Base-by-base conservation (phyloP, 2,113 vertebrate genomes). In the Nothocercus julius region DNA sequence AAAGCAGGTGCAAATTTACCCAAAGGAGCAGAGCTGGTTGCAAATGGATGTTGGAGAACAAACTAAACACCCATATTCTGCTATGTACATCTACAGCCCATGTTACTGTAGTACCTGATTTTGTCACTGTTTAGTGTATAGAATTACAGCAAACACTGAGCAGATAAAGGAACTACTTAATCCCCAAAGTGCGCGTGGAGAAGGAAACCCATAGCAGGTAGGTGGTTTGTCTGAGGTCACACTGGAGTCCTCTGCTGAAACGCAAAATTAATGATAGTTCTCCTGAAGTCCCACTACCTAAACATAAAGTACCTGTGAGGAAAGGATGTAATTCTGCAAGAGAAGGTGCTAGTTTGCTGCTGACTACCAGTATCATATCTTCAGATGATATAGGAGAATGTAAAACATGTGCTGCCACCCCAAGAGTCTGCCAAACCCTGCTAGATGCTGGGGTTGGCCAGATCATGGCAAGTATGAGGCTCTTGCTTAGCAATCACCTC, bases 381-480 rank as follows among this genome's bases (percentile, higher is more conserved):
- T 66, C 27, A 24, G 36, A 18, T 36, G 38, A 51, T 14, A 66
- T 20, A 24, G 24, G 8, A 25, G 7, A 16, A 58, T 67, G 47
- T 28, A 67, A 74, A 87, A 62, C 6, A 27, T 28, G 4, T 28
- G 4, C 18, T 9, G n/a, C 24, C 42, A 38, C 27, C 36, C 25
- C 24, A 62, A 67, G 45, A 59, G 34, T 40, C 32, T 75, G 45
- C 22, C n/a, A 74, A 38, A 54, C 3, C 34, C 28, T 2, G 0
- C 3, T 22, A 34, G 36, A 13, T 44, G 17, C 56, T 62, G n/a
- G 12, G 6, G 25, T 3, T 77, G 74, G 34, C 49, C 0, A 0
- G n/a, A 67, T 20, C 51, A 54, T 8, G 15, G 30, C 42, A 77
- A 73, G 11, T 61, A 56, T 8, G 40, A 66, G 28, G 22, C 49